Conservation (phyloP, 2,113 vertebrate species). For the Ciconia stormi region DNA sequence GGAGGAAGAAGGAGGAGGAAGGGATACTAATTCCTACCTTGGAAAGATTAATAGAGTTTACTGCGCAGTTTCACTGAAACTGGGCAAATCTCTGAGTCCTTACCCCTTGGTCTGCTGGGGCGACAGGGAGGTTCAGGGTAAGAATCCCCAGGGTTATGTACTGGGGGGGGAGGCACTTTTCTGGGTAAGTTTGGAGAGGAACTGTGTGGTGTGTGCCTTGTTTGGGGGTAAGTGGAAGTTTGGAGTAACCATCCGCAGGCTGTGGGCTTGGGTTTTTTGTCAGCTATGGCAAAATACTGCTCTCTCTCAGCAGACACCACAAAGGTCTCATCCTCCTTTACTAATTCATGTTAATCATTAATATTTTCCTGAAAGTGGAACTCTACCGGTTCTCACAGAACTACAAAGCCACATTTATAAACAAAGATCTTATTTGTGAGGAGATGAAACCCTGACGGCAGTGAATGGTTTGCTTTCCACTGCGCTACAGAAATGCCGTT, state of each 20-base stretch:
- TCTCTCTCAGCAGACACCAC: background rate
- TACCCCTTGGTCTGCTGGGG: background rate
- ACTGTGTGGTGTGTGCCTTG: background rate
- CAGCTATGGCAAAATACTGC: background rate
- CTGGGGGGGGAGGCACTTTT: background rate
- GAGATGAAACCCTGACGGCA: background rate
- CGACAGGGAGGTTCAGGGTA: rapidly evolving
- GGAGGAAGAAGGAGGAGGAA: background rate
- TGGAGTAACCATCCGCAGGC: background rate
- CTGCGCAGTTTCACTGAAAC: background rate
- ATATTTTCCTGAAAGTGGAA: conserved; percentile 19
- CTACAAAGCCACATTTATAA: background rate
- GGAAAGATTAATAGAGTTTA: background rate
- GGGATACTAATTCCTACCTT: background rate
- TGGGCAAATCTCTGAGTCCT: background rate
- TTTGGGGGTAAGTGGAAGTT: background rate
- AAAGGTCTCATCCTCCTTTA: background rate
- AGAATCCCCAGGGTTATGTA: background rate
- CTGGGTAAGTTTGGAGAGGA: background rate
- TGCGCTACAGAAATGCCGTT: rapidly evolving
- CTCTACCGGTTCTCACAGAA: background rate
- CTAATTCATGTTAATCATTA: background rate
- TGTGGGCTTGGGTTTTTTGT: background rate
- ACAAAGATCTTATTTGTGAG: background rate
- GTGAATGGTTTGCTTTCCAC: conserved; percentile 25